These are phyloP conservation scores for Capitulum mitella DNA, from an alignment of 2,888 invertebrate species.

Conservation along the genomic window DNA sequence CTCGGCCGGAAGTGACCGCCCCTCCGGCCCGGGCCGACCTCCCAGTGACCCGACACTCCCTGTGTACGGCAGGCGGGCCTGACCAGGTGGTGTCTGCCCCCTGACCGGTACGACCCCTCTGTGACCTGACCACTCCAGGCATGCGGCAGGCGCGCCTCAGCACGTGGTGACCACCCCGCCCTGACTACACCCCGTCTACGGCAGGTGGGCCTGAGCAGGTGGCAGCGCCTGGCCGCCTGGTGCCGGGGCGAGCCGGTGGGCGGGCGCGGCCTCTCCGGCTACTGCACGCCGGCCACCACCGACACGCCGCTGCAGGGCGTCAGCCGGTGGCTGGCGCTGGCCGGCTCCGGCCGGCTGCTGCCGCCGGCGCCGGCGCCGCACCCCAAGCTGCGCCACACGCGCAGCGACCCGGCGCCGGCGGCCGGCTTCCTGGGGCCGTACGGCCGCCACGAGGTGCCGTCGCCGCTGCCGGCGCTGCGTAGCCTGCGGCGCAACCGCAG, in stretches of 20 bases:
- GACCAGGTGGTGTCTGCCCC: too few relatives aligned
- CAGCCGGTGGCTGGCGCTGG: conserved; percentile 3
- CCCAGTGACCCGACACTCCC: too few relatives aligned
- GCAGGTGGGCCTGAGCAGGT: conserved; percentile 30
- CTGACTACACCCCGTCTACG: too few relatives aligned
- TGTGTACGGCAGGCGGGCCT: too few relatives aligned
- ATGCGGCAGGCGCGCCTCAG: too few relatives aligned
- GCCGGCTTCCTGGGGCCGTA: conserved; percentile 4
- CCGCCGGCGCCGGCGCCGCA: conserved; percentile 30
- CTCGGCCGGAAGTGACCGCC: too few relatives aligned
- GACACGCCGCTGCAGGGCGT: conserved; percentile 14
- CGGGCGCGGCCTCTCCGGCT: conserved; percentile 24
- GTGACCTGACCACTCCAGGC: too few relatives aligned
- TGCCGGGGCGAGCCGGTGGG: conserved; percentile 40
- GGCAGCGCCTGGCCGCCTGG: conserved; percentile 44
- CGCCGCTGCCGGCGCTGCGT: conserved; percentile 12
- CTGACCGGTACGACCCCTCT: too few relatives aligned
- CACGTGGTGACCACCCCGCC: too few relatives aligned
- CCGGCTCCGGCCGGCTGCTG: conserved; percentile 30
- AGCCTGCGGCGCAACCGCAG: neutral
- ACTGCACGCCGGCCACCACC: neutral
- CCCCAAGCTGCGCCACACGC: neutral
- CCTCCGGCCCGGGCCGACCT: too few relatives aligned
- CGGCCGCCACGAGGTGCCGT: conserved; percentile 22
- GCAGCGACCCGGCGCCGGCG: conserved; percentile 24